These are phyloP conservation scores for Drosophila leontia DNA, from an alignment of 1,140 invertebrate species.

Conservation along the genomic window DNA sequence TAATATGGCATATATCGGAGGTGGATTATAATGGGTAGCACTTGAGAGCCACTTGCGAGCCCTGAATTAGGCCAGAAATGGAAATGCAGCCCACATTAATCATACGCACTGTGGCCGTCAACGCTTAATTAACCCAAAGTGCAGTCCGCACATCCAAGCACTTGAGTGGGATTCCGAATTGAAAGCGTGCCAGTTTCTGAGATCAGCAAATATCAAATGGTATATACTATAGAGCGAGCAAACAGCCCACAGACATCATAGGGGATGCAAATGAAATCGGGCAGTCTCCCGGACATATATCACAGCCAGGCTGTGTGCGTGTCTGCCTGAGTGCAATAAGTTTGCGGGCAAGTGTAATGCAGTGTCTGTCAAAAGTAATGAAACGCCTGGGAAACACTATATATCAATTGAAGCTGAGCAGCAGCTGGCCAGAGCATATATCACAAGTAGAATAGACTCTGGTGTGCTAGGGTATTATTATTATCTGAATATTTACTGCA, in stretches of 20 bases:
- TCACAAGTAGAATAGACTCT: neutral
- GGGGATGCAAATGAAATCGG: slow-evolving; percentile 39
- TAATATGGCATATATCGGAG: slow-evolving; percentile 9
- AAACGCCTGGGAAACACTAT: neutral
- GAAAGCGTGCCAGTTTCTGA: slow-evolving; percentile 32
- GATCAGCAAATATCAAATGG: slow-evolving; percentile 29
- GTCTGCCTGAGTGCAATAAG: slow-evolving; percentile 10
- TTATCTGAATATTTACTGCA: neutral
- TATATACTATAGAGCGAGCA: neutral
- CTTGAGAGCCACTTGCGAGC: slow-evolving; percentile 37
- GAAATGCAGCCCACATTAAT: slow-evolving; percentile 47
- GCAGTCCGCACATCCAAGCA: slow-evolving; percentile 33
- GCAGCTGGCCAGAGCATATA: neutral
- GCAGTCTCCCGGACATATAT: slow-evolving; percentile 8
- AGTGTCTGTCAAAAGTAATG: slow-evolving; percentile 44
- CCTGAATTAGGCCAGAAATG: slow-evolving; percentile 26
- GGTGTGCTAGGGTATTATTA: too few species aligned
- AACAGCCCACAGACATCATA: slow-evolving; percentile 14
- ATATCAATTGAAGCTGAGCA: slow-evolving; percentile 9
- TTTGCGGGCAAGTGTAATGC: slow-evolving; percentile 8
- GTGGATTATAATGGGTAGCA: slow-evolving; percentile 12
- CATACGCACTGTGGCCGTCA: slow-evolving; percentile 36
- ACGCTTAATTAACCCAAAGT: slow-evolving; percentile 32
- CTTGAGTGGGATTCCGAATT: slow-evolving; percentile 20
- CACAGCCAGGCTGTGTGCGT: slow-evolving; percentile 1